Conservation (phyloP, 2,888 invertebrate species). For the Meteorus cinctellus region DNA sequence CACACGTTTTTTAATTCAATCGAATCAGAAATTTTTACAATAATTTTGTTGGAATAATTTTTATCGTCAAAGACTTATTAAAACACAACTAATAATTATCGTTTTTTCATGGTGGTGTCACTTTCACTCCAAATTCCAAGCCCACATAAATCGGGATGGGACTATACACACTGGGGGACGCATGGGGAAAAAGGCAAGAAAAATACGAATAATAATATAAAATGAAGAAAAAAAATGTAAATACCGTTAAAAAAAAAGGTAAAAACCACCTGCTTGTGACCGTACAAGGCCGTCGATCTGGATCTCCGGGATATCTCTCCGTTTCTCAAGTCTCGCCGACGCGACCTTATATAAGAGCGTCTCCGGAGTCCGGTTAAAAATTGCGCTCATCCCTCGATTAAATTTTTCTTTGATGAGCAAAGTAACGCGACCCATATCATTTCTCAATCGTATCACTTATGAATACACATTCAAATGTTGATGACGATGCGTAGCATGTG, state of each 20-base stretch:
- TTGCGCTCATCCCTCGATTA: conserved; percentile 17
- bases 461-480: conserved; percentile 15
- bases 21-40: too few species aligned
- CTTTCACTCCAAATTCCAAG: too few species aligned
- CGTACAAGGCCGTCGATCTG: conserved; percentile 67
- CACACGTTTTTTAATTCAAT: too few species aligned
- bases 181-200: conserved; percentile 17
- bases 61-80: too few species aligned
- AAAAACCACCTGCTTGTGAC: conserved; percentile 62
- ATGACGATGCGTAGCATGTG: neutral
- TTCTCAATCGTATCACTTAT: neutral
- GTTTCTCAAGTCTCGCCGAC: conserved; percentile 42
- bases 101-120: too few species aligned
- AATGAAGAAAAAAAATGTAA: conserved; percentile 31
- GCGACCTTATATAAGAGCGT: conserved; percentile 55
- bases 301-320: conserved; percentile 36
- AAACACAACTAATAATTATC: too few species aligned
- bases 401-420: neutral
- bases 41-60: too few species aligned
- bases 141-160: too few species aligned
- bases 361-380: conserved; percentile 44
- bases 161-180: neutral
- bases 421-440: neutral
- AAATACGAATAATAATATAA: conserved; percentile 6
- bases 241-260: conserved; percentile 37